Conservation (phyloP, 2,797 vertebrate species). For the Percopsis omiscomaycus region DNA sequence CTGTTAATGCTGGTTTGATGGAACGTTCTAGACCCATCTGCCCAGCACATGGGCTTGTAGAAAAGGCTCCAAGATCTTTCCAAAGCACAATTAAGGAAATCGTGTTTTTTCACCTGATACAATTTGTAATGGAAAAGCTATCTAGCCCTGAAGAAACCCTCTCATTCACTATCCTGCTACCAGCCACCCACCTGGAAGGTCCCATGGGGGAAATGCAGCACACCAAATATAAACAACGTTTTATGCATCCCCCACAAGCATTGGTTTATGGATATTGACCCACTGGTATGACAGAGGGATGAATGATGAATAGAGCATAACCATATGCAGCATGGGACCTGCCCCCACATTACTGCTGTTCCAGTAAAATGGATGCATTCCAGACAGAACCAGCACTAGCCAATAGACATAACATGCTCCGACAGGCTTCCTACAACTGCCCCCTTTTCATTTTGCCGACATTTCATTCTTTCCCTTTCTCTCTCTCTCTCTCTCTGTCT, state of each 20-base stretch:
- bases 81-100: constrained; percentile 58
- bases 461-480: constrained; percentile 36
- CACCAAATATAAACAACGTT: constrained; percentile 49
- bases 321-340: constrained; percentile 36
- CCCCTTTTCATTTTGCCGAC: constrained; percentile 36
- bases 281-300: constrained; percentile 28
- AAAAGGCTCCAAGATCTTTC: constrained; percentile 30
- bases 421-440: constrained; percentile 42
- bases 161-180: constrained; percentile 35
- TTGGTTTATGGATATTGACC: constrained; percentile 34
- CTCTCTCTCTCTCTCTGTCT: neutral
- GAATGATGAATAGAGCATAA: constrained; percentile 36
- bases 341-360: constrained; percentile 53
- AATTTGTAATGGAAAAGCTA: constrained; percentile 68
- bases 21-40: constrained; percentile 58
- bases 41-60: constrained; percentile 50
- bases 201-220: constrained; percentile 25
- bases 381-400: constrained; percentile 47
- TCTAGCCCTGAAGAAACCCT: constrained; percentile 40
- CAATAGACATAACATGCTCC: constrained; percentile 63
- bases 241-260: constrained; percentile 31
- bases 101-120: constrained; percentile 60
- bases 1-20: constrained; percentile 29
- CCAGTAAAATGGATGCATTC: constrained; percentile 54
- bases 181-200: constrained; percentile 63